Conservation (phyloP, 2,888 invertebrate species). For the Cerceris rybyensis region DNA sequence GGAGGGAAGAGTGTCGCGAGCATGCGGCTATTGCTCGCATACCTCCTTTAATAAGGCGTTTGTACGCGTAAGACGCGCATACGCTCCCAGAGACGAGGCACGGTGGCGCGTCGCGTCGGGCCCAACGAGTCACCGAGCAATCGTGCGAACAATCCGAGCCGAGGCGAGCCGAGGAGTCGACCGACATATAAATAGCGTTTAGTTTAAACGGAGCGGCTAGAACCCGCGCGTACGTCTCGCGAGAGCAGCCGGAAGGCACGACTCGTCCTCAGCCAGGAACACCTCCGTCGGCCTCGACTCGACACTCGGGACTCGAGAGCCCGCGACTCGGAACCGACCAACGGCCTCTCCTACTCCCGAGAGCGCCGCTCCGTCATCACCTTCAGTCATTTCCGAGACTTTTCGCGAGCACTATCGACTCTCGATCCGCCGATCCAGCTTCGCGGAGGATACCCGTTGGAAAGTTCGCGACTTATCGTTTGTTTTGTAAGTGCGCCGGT, state of each 20-base stretch:
- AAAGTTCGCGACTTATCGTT: not conserved
- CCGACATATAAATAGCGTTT: conserved; percentile 75
- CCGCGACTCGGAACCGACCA: no score
- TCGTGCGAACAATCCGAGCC: not conserved
- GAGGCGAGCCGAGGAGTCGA: conserved; percentile 65
- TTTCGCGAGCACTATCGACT: conserved; percentile 37
- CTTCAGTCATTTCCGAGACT: conserved; percentile 43
- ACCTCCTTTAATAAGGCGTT: conserved; percentile 59
- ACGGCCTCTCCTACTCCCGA: not conserved
- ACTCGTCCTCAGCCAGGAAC: conserved; percentile 47
- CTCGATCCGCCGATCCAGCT: not conserved
- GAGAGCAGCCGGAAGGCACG: conserved; percentile 62
- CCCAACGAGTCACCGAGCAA: conserved; percentile 18
- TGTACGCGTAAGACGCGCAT: conserved; percentile 23
- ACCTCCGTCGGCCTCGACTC: conserved; percentile 35
- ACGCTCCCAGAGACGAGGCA: no score
- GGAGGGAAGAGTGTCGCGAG: conserved; percentile 1
- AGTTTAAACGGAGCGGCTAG: conserved; percentile 70
- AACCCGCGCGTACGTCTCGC: conserved; percentile 66
- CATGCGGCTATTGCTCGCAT: conserved; percentile 45
- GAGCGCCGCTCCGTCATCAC: conserved; percentile 9
- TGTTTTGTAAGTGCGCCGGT: not conserved
- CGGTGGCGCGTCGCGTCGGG: no score
- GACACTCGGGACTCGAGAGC: conserved; percentile 16
- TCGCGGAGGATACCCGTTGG: not conserved